A percentile compares a stretch with the other conserved stretches of the same genome.
Evolutionary conservation across 2,113 vertebrate species (phyloP).

Genomic region (Xiphophorus hellerii): DNA sequence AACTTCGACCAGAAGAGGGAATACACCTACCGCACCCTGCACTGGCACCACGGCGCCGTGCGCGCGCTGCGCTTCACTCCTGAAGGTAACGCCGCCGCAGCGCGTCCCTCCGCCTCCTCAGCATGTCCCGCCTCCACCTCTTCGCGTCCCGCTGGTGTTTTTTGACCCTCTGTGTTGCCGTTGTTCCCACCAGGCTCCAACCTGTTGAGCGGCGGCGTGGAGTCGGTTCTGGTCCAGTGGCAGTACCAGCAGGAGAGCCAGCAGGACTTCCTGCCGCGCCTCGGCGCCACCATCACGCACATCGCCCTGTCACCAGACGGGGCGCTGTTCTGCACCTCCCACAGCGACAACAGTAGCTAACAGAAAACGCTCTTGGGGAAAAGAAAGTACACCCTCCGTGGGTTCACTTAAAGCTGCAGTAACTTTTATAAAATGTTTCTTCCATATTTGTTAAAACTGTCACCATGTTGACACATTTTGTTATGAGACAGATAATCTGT

Average conservation of each 20-base stretch:
- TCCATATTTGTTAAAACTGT: too few relatives aligned
- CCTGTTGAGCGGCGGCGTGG: slow-evolving; percentile 90
- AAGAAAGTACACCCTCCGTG: too few relatives aligned
- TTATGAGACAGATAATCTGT: too few relatives aligned
- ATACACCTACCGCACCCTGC: slow-evolving; percentile 88
- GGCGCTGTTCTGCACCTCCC: slow-evolving; percentile 85
- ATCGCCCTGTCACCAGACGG: slow-evolving; percentile 87
- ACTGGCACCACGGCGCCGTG: slow-evolving; percentile 91
- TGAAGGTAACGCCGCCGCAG: slow-evolving; percentile 78
- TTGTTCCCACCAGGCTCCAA: slow-evolving; percentile 81
- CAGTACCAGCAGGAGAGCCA: slow-evolving; percentile 79
- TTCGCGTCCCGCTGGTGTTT: too few relatives aligned
- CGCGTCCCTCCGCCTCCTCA: background rate
- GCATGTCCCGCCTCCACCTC: too few relatives aligned
- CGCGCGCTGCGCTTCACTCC: slow-evolving; percentile 88
- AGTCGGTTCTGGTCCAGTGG: slow-evolving; percentile 94
- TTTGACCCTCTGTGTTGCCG: too few relatives aligned
- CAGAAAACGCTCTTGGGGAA: too few relatives aligned
- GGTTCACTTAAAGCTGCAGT: too few relatives aligned
- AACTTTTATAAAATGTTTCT: too few relatives aligned
- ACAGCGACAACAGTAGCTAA: slow-evolving; percentile 91
- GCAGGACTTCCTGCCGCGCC: slow-evolving; percentile 90
- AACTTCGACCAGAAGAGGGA: slow-evolving; percentile 88
- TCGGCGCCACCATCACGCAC: slow-evolving; percentile 88
- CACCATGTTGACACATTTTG: too few relatives aligned